Conservation (phyloP, 23 tunicate genomes). For the Aplidium turbinatum region DNA sequence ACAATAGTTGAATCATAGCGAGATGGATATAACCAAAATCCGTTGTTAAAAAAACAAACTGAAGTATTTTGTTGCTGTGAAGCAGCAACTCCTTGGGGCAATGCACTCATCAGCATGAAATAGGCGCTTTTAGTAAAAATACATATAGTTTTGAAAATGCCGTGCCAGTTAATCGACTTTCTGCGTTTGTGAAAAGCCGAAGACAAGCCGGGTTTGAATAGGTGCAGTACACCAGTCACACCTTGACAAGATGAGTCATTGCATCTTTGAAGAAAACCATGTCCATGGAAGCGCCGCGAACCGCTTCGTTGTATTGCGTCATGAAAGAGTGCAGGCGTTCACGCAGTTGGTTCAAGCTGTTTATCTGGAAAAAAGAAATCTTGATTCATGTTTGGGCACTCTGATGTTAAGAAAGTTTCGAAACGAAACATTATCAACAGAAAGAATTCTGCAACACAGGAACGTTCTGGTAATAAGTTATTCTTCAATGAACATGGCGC, state of each 20-base stretch:
- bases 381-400: background rate
- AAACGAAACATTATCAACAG: too few relatives aligned
- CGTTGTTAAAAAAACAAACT: background rate
- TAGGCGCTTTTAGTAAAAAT: too few relatives aligned
- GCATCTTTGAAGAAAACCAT: slow-evolving; percentile 99
- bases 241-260: slow-evolving; percentile 97
- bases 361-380: slow-evolving; percentile 2
- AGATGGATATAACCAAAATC: background rate
- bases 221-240: too few relatives aligned
- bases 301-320: slow-evolving; percentile 90
- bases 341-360: slow-evolving; percentile 43
- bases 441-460: too few relatives aligned
- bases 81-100: too few relatives aligned
- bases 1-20: background rate
- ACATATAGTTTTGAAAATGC: too few relatives aligned
- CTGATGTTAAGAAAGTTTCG: background rate
- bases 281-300: slow-evolving; percentile 98
- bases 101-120: too few relatives aligned
- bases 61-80: background rate
- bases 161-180: too few relatives aligned
- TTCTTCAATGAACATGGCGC: too few relatives aligned
- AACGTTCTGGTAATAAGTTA: too few relatives aligned
- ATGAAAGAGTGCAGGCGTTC: slow-evolving; percentile 78
- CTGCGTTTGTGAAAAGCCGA: too few relatives aligned
- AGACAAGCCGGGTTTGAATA: too few relatives aligned